Conservation (phyloP, 2,888 invertebrate genomes). For the Charanyca ferruginea region DNA sequence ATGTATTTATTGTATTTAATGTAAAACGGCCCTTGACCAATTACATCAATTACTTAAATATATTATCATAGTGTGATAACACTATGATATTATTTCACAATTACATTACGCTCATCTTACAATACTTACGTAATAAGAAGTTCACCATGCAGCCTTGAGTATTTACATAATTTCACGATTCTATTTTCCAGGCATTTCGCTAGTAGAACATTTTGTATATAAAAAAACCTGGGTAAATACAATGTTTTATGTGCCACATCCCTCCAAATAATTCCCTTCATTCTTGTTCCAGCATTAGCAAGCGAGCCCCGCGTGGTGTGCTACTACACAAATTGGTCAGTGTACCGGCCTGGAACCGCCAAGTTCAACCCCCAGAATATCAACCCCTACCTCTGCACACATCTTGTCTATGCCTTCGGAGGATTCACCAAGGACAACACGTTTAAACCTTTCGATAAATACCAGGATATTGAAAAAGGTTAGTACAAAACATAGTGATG, state of each 20-base stretch:
- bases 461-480: conserved; percentile 99
- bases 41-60: no score
- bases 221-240: no score
- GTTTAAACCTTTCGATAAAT: conserved; percentile 97
- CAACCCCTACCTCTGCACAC: conserved; percentile 98
- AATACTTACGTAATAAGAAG: no score
- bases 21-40: no score
- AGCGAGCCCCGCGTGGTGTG: conserved; percentile 95
- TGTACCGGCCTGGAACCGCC: conserved; percentile 97
- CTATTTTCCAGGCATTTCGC: no score
- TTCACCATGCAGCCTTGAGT: no score
- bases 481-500: conserved; percentile 42
- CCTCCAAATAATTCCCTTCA: not conserved
- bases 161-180: no score
- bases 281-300: conserved; percentile 73
- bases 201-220: no score
- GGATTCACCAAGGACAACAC: conserved; percentile 98
- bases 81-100: no score
- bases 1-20: not conserved
- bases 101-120: no score
- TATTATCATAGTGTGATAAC: no score
- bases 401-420: conserved; percentile 98
- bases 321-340: conserved; percentile 98
- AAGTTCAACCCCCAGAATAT: conserved; percentile 98
- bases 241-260: no score